phyloP scores from a whole-genome alignment of 2,113 vertebrate species.

The Sapayoa aenigma region DNA sequence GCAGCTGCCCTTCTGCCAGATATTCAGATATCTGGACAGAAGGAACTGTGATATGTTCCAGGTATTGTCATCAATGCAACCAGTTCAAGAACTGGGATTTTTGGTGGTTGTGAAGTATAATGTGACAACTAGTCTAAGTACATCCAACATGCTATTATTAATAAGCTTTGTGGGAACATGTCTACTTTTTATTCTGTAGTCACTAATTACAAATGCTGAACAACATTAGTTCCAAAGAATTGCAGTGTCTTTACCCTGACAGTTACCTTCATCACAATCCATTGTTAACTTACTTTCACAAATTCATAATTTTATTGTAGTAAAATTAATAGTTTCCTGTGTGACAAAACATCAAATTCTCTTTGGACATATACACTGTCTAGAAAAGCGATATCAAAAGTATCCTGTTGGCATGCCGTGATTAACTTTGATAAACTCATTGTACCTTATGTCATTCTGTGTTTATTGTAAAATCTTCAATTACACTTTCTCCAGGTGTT shows the following conservation, averaged over 20 bases:
- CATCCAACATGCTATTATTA: neutral
- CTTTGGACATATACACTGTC: neutral
- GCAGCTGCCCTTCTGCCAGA: neutral
- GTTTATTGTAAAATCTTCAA: slow-evolving; percentile 21
- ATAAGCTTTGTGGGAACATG: neutral
- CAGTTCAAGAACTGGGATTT: neutral
- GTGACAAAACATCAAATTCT: neutral
- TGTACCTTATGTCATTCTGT: neutral
- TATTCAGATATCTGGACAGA: neutral
- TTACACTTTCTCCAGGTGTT: slow-evolving; percentile 39
- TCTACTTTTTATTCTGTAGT: neutral
- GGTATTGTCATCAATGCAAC: neutral
- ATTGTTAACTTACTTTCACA: neutral
- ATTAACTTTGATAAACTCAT: slow-evolving; percentile 15
- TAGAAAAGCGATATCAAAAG: neutral
- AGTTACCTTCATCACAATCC: neutral
- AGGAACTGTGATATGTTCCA: neutral
- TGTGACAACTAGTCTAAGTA: neutral
- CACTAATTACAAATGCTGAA: neutral
- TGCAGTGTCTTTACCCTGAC: neutral
- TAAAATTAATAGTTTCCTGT: neutral
- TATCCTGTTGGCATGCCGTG: neutral
- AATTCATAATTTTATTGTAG: neutral
- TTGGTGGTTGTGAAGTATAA: neutral
- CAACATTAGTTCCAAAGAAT: neutral